These are phyloP conservation scores for Eupithecia subumbrata DNA, from an alignment of 2,888 invertebrate species.

Conservation along the genomic window DNA sequence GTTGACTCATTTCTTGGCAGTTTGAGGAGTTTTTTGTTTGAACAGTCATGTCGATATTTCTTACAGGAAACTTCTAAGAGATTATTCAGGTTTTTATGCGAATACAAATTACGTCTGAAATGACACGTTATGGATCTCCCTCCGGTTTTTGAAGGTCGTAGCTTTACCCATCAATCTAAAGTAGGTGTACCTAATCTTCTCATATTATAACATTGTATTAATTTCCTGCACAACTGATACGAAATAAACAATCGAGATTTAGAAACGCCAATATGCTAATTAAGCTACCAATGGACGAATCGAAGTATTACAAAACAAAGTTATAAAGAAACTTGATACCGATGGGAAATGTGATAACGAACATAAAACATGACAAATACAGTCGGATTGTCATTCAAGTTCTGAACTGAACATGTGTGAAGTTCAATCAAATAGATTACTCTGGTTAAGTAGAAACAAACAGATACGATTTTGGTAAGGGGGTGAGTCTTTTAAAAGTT, in stretches of 20 bases:
- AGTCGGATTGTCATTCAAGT: background rate
- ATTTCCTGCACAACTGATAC: conserved; percentile 17
- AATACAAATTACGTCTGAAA: background rate
- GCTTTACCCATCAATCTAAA: background rate
- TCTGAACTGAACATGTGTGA: conserved; percentile 7
- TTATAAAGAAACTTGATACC: conserved; percentile 20
- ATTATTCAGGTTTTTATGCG: conserved; percentile 15
- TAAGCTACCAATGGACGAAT: background rate
- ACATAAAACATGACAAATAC: conserved; percentile 11
- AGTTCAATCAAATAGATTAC: background rate
- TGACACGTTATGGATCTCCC: background rate
- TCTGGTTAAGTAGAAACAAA: background rate
- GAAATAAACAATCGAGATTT: conserved; percentile 17
- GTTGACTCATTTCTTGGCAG: conserved; percentile 51
- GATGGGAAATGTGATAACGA: background rate
- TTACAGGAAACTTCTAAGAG: conserved; percentile 12
- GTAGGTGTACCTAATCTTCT: conserved; percentile 10
- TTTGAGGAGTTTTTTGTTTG: conserved; percentile 35
- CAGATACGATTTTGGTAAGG: background rate
- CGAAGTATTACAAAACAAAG: conserved; percentile 13
- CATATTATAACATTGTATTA: conserved; percentile 17
- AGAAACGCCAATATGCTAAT: conserved; percentile 26
- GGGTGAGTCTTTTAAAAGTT: background rate
- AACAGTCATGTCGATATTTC: conserved; percentile 31
- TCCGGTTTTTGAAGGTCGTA: conserved; percentile 1